These are phyloP conservation scores for Cephalopachus bancanus DNA, from an alignment of 2,797 vertebrate genomes.

Conservation along the genomic window DNA sequence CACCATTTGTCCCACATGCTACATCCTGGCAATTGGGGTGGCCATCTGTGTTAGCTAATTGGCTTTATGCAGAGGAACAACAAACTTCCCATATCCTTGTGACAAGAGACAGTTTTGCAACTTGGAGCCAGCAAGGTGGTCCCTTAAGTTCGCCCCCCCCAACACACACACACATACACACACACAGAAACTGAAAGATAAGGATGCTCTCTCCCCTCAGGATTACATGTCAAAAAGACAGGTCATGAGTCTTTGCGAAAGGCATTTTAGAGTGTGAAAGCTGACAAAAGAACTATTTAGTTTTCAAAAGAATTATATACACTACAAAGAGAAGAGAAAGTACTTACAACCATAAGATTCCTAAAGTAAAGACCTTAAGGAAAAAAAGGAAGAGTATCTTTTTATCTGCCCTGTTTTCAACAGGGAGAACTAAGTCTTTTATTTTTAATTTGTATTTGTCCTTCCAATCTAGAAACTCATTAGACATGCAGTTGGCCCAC, in stretches of 20 bases:
- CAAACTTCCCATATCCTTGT: neutral
- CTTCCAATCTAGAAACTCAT: neutral
- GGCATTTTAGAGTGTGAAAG: neutral
- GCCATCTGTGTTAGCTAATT: neutral
- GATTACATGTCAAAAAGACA: neutral
- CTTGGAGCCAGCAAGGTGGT: neutral
- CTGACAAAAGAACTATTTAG: neutral
- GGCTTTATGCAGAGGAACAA: neutral
- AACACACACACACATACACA: neutral
- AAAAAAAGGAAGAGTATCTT: neutral
- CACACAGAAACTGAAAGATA: neutral
- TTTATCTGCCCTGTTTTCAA: neutral
- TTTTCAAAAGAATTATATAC: neutral
- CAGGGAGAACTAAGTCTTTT: neutral
- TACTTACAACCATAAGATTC: neutral
- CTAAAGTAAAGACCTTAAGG: neutral
- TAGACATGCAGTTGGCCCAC: too few species aligned
- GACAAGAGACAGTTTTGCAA: neutral
- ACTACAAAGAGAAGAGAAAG: neutral
- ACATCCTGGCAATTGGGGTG: neutral
- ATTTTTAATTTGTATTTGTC: neutral
- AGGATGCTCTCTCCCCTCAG: rapidly evolving
- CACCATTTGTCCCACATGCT: neutral
- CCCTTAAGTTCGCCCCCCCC: too few species aligned
- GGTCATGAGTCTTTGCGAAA: neutral